These are phyloP conservation scores for Nycticebus coucang DNA, from an alignment of 2,113 vertebrate genomes.

Conservation along the genomic window DNA sequence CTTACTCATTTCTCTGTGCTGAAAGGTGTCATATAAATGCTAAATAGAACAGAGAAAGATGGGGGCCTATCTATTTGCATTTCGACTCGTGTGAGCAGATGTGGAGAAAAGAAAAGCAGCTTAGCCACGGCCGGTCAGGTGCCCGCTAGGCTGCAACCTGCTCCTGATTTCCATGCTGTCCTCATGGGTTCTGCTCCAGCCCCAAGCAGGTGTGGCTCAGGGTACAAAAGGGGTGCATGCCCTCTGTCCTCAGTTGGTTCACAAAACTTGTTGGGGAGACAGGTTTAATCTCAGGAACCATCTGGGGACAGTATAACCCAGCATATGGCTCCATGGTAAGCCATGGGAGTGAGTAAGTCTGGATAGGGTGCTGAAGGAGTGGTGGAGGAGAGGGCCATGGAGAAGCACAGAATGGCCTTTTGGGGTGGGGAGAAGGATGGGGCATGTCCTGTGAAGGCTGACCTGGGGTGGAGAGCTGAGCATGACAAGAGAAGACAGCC, in stretches of 20 bases:
- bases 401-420: no score
- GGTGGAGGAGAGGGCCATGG: not conserved
- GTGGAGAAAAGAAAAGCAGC: slow-evolving; percentile 47
- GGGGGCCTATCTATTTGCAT: slow-evolving; percentile 71
- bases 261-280: not conserved
- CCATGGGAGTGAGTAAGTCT: not conserved
- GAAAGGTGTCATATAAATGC: slow-evolving; percentile 82
- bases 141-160: not conserved
- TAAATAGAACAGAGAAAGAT: slow-evolving; percentile 72
- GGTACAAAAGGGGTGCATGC: not conserved
- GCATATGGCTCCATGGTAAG: not conserved
- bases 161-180: not conserved
- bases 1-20: slow-evolving; percentile 75
- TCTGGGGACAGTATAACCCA: not conserved
- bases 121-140: slow-evolving; percentile 34
- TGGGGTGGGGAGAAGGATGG: not conserved
- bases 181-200: not conserved
- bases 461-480: not conserved
- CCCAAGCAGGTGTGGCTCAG: not conserved
- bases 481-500: no score
- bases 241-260: not conserved
- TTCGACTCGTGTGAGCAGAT: slow-evolving; percentile 66
- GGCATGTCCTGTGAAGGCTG: not conserved
- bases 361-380: not conserved
- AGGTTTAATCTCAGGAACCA: slow-evolving; percentile 31